These are phyloP conservation scores for Mus pahari DNA, from an alignment of 2,113 vertebrate species.

Conservation along the genomic window DNA sequence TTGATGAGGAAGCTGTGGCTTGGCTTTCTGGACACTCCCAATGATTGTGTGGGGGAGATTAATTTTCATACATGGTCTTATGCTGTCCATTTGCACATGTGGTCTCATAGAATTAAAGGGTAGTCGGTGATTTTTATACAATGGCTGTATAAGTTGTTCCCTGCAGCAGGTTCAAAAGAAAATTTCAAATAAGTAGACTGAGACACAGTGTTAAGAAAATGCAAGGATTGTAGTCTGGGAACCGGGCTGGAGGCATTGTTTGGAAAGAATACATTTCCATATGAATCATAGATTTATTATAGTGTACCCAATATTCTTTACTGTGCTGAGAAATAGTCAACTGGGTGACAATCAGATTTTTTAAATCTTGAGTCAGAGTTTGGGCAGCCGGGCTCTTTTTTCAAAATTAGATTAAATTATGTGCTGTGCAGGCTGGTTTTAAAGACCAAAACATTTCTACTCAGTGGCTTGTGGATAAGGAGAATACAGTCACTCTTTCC, in stretches of 20 bases:
- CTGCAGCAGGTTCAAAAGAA: not conserved
- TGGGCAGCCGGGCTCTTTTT: not conserved
- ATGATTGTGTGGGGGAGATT: not conserved
- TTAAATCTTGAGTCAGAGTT: not conserved
- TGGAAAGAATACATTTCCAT: not conserved
- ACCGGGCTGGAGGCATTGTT: not conserved
- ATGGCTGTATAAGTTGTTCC: not conserved
- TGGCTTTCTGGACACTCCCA: not conserved
- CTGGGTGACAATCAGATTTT: not conserved
- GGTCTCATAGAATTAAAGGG: not conserved
- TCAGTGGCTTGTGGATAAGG: not conserved
- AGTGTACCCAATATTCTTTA: not conserved
- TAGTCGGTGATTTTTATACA: not conserved
- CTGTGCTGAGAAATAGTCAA: not conserved
- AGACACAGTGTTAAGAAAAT: not conserved
- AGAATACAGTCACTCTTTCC: not conserved
- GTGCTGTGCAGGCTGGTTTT: not conserved
- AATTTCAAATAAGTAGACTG: not conserved
- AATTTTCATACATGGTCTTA: not conserved
- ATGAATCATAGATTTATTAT: not conserved
- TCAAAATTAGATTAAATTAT: not conserved
- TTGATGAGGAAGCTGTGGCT: not conserved
- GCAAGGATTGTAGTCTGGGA: not conserved
- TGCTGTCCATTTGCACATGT: not conserved
- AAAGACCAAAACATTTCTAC: conserved; percentile 19